A percentile compares a stretch with the other conserved stretches of the same genome.
phyloP scores from a whole-genome alignment of 2,888 invertebrate species.

The Apeira syringaria region DNA sequence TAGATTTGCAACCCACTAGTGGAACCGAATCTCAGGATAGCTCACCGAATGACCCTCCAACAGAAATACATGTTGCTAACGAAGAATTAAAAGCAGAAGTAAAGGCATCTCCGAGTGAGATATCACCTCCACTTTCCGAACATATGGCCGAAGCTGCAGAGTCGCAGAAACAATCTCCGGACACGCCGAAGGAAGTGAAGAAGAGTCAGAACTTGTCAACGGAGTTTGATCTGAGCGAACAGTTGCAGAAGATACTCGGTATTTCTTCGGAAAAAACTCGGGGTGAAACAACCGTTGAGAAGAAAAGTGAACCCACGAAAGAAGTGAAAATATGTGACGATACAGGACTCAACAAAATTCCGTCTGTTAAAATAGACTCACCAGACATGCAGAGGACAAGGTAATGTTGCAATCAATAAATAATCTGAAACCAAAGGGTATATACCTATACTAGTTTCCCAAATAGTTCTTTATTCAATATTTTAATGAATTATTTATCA shows the following conservation, averaged over 20 bases:
- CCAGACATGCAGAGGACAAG: constrained; percentile 71
- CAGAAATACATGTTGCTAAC: constrained; percentile 70
- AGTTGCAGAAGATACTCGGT: constrained; percentile 76
- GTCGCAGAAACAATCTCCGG: constrained; percentile 71
- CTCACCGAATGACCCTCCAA: constrained; percentile 72
- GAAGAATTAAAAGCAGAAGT: constrained; percentile 59
- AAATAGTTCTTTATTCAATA: too few species aligned
- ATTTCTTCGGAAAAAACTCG: constrained; percentile 76
- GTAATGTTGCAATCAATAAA: constrained; percentile 39
- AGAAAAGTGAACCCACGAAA: constrained; percentile 61
- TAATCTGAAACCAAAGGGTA: too few species aligned
- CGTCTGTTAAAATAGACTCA: constrained; percentile 78
- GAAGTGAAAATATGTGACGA: constrained; percentile 74
- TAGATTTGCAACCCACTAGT: constrained; percentile 61
- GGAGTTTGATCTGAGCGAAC: constrained; percentile 78
- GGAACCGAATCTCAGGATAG: constrained; percentile 69
- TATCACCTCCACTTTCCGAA: constrained; percentile 71
- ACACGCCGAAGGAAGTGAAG: constrained; percentile 73
- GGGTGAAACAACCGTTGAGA: constrained; percentile 54
- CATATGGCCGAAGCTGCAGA: constrained; percentile 48
- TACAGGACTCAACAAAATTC: constrained; percentile 57
- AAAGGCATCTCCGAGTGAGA: constrained; percentile 73
- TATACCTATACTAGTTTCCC: too few species aligned
- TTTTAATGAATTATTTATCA: too few species aligned
- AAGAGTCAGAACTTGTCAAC: constrained; percentile 79